phyloP scores from a whole-genome alignment of 2,888 invertebrate genomes.

The Colostygia pectinataria region DNA sequence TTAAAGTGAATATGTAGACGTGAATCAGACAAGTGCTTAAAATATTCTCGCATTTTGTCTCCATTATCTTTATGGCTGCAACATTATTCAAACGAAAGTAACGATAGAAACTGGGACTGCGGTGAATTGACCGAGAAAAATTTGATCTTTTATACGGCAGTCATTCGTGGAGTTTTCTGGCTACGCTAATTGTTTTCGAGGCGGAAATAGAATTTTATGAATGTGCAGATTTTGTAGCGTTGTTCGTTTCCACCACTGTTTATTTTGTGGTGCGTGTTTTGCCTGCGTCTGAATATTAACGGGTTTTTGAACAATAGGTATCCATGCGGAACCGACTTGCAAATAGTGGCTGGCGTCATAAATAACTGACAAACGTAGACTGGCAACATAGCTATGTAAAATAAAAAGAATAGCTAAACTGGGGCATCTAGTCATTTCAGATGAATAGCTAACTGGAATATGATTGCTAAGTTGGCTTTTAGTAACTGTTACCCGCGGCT shows the following conservation, averaged over 20 bases:
- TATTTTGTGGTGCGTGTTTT: constrained; percentile 28
- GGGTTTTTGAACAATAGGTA: constrained; percentile 31
- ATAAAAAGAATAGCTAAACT: constrained; percentile 11
- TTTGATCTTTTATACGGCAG: constrained; percentile 14
- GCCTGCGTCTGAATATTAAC: constrained; percentile 28
- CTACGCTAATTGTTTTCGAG: constrained; percentile 29
- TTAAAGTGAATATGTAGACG: constrained; percentile 51
- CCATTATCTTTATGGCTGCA: constrained; percentile 32
- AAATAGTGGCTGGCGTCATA: constrained; percentile 9
- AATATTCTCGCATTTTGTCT: constrained; percentile 38
- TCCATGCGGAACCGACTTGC: constrained; percentile 22
- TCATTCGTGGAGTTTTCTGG: constrained; percentile 22
- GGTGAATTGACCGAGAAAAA: constrained; percentile 24
- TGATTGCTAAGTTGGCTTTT: constrained; percentile 16
- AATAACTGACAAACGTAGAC: constrained; percentile 3
- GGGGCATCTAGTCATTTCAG: constrained; percentile 6
- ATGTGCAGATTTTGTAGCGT: constrained; percentile 28
- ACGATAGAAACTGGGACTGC: constrained; percentile 18
- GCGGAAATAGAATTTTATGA: constrained; percentile 36
- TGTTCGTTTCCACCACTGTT: constrained; percentile 32
- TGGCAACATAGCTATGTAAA: not conserved
- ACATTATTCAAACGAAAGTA: constrained; percentile 26
- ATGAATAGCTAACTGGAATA: constrained; percentile 9
- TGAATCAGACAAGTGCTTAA: constrained; percentile 54
- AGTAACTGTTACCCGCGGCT: constrained; percentile 11